Conservation (phyloP, 2,797 vertebrate species). For the Onychomys leucogaster region DNA sequence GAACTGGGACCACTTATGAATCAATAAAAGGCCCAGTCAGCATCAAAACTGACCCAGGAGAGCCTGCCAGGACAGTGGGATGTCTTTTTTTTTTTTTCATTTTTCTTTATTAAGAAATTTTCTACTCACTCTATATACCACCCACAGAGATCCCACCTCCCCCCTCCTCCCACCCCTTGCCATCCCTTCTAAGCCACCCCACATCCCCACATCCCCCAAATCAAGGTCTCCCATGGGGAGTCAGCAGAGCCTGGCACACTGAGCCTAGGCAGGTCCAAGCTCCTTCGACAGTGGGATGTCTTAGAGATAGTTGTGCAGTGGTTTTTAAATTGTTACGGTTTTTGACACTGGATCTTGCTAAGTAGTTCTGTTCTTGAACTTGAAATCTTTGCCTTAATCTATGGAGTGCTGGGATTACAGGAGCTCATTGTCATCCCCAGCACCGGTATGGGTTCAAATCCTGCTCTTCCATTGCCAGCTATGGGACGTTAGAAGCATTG, state of each 20-base stretch:
- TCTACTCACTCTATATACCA: no score
- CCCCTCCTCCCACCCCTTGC: no score
- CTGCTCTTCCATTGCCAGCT: accelerated
- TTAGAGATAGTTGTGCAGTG: not conserved
- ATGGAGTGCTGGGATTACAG: not conserved
- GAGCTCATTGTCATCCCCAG: not conserved
- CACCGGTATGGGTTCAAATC: not conserved
- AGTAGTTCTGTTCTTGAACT: not conserved
- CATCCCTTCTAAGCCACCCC: no score
- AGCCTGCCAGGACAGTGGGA: not conserved
- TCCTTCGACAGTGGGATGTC: no score
- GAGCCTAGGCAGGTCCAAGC: no score
- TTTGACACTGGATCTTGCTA: not conserved
- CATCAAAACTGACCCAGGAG: not conserved
- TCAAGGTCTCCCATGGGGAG: no score
- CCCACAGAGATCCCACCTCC: no score
- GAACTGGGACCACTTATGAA: not conserved
- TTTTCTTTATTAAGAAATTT: no score
- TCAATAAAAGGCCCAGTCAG: not conserved
- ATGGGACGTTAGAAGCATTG: not conserved
- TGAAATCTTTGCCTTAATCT: not conserved
- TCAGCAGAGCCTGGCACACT: no score
- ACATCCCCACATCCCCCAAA: no score
- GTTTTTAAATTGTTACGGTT: not conserved
- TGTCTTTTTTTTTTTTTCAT: no score